Conservation (phyloP, 2,113 vertebrate species). For the Corapipo altera region DNA sequence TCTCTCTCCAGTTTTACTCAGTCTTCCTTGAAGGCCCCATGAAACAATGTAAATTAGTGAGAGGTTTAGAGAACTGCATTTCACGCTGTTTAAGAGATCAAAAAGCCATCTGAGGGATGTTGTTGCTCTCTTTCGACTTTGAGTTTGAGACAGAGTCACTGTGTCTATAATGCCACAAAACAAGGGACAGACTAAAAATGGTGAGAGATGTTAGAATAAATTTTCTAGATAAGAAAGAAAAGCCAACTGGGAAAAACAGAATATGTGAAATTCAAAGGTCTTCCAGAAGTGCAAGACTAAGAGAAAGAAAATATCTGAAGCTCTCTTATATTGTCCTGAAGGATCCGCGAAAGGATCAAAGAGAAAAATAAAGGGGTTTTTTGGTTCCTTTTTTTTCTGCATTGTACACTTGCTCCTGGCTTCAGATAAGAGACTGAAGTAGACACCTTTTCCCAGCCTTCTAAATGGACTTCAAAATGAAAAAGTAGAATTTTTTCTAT, state of each 20-base stretch:
- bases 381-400: neutral
- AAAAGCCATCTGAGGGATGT: neutral
- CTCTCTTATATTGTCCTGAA: constrained; percentile 9
- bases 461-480: neutral
- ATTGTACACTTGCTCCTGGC: constrained; percentile 11
- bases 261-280: neutral
- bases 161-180: neutral
- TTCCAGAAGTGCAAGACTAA: constrained; percentile 16
- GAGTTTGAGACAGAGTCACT: neutral
- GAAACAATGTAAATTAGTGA: neutral
- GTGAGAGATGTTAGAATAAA: neutral
- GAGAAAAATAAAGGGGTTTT: neutral
- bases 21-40: neutral
- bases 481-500: neutral
- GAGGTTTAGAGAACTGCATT: neutral
- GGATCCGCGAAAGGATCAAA: constrained; percentile 21
- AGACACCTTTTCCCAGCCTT: constrained; percentile 1
- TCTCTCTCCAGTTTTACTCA: neutral
- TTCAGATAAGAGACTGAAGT: constrained; percentile 16
- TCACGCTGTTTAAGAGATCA: neutral
- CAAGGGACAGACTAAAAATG: neutral
- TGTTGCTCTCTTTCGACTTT: neutral
- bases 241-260: neutral
- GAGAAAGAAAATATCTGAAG: constrained; percentile 6
- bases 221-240: neutral